Base-by-base conservation (phyloP, 2,888 invertebrate genomes). In the Mechanitis mazaeus region DNA sequence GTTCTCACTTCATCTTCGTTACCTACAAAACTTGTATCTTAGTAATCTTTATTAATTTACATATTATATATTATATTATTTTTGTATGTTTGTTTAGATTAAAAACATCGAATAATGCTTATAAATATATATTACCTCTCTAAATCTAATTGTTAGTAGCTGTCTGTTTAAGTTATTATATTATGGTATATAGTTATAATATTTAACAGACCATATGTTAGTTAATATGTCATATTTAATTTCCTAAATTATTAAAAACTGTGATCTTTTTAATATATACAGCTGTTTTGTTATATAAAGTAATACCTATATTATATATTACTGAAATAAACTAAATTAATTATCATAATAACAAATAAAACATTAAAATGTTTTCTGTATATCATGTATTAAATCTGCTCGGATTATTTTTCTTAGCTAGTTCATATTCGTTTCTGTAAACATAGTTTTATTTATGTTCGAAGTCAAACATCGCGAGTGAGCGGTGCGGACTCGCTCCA, bases 331-430 rank as follows among this genome's bases (percentile, higher is more conserved):
- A 42, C 42, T 9, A 7, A 9, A 33, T 54, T 31, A 33, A 54
- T 31, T 33, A 33, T 54, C 33, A 5, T 55, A 55, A 42, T 20
- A 42, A 42, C 9, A 42, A 42, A 42, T 9, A 42, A 42, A 42
- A 42, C 42, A 42, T 42, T 45, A 46, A 57, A 38, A 46, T 54
- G 59, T n/a, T 42, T 54, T 56, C 56, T 58, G 58, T 54, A 60
- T 56, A 20, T 28, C 38, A 28, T 42, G 35, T 55, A 55, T 63
- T 55, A 33, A 56, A 59, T 60, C 47, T 61, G 20, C 61, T 67
- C 60, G 59, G 67, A 65, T 71, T 72, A 71, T 72, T 75, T 72
- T 70, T 67, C 65, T 65, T 67, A 69, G 69, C 64, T 63, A 70
- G 69, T 69, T 71, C 69, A 71, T 71, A 71, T 70, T 64, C 60